Evolutionary conservation across 2,888 invertebrate genomes (phyloP), one percentile per base, ranked within the genome.

Genomic region (Xylocampa areola): DNA sequence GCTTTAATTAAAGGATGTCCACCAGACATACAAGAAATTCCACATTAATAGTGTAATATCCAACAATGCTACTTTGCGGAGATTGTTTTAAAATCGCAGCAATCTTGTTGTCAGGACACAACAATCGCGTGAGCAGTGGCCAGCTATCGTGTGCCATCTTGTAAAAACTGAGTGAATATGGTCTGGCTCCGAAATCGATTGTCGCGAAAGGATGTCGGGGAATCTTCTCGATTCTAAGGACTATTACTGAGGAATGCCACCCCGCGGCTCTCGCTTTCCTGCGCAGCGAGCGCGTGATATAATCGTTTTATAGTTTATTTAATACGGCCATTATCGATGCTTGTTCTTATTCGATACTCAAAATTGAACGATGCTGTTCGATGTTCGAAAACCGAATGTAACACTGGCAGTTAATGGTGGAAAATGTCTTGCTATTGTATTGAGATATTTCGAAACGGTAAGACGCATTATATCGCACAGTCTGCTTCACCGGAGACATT

Each of bases 221-320:
- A 73, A 62, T 67, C 69, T 71, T 64, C 73, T 72, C 70, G 79
- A 80, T 82, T 84, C 86, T 86, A 82, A 87, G 87, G 88, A 88
- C 84, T 85, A 90, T 92, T 91, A 91, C 84, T 65, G 77, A 79
- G 93, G 92, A 93, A 92, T 93, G 92, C 86, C 77, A 88, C 85
- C 82, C 76, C 54, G 73, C 89, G 74, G 91, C 91, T 92, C 91
- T 91, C 88, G 89, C 87, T 91, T 90, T 91, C 86, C 79, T 81
- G 64, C 75, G 68, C 65, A 58, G 62, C 73, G 44, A 65, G 55
- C 75, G 70, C 70, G 73, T 70, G 59, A 64, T 73, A 81, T 81
- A 81, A 88, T 85, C 82, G 82, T 81, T 86, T 84, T 84, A 87
- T 87, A 86, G 79, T 85, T 83, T 87, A 87, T 86, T 87, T 73